These are phyloP conservation scores for Pelusios castaneus DNA, from an alignment of 2,113 vertebrate genomes.

Conservation along the genomic window DNA sequence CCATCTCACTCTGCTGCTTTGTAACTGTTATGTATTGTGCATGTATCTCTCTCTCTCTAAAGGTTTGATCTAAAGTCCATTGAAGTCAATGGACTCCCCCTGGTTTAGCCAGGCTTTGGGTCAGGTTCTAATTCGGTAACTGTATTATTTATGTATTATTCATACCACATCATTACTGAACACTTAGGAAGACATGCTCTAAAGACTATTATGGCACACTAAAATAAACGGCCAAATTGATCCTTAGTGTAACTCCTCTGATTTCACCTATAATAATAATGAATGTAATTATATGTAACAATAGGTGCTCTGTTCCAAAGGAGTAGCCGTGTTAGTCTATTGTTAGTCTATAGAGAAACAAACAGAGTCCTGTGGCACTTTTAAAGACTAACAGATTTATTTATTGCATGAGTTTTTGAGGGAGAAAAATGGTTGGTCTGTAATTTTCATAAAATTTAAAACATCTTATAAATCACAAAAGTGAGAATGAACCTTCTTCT, in stretches of 20 bases:
- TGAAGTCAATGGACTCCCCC: neutral
- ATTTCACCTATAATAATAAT: neutral
- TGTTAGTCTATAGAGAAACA: too few species aligned
- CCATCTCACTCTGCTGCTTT: neutral
- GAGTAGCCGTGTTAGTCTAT: too few species aligned
- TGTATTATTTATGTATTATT: neutral
- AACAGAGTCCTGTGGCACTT: too few species aligned
- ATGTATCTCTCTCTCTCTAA: neutral
- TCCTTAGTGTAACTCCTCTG: neutral
- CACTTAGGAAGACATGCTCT: neutral
- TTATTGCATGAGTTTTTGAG: too few species aligned
- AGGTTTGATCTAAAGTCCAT: neutral
- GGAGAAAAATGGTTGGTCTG: too few species aligned
- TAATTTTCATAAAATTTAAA: neutral
- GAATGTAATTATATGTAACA: neutral
- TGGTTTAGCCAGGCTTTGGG: neutral
- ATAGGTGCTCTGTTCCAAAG: neutral
- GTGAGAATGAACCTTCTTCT: neutral
- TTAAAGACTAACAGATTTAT: too few species aligned
- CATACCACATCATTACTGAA: neutral
- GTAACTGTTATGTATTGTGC: neutral
- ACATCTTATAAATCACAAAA: neutral
- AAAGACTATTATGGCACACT: neutral
- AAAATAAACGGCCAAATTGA: neutral
- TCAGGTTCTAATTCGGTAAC: neutral